A percentile compares a stretch with the other conserved stretches of the same genome.
These are phyloP conservation scores for Cacoxenus indagator DNA, from an alignment of 2,888 invertebrate genomes.

Conservation along the genomic window DNA sequence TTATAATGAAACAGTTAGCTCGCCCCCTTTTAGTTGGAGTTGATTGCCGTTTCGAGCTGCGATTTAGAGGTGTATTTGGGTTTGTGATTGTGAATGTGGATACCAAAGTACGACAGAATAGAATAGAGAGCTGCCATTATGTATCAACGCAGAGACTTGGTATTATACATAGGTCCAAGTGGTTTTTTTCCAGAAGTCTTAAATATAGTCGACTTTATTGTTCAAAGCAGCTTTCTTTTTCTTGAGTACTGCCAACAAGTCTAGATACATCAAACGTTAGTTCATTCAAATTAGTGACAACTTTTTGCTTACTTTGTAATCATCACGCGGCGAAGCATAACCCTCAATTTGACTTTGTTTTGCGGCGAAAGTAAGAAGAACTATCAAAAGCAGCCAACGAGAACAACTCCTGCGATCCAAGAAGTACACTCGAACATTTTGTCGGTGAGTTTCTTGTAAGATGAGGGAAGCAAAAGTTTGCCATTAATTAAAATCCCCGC, in stretches of 20 bases:
- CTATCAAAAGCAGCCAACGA: neutral
- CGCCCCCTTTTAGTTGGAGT: constrained; percentile 27
- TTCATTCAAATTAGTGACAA: constrained; percentile 40
- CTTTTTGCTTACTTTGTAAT: neutral
- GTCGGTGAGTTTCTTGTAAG: constrained; percentile 39
- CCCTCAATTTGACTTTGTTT: constrained; percentile 4
- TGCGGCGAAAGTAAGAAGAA: neutral
- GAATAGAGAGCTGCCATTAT: no score
- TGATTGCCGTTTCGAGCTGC: constrained; percentile 41
- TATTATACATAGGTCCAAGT: no score
- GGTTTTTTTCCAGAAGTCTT: no score
- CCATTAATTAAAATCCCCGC: constrained; percentile 57
- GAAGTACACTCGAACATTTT: constrained; percentile 25
- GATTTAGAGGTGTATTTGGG: no score
- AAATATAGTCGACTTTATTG: no score
- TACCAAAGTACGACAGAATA: no score
- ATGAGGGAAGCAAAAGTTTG: constrained; percentile 53
- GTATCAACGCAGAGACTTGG: no score
- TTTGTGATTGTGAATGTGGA: no score
- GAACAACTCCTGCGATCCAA: neutral
- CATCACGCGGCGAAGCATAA: neutral
- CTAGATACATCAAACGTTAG: no score
- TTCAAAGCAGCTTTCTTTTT: no score
- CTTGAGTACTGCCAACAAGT: no score
- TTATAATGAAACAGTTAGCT: constrained; percentile 61